Evolutionary conservation across 2,888 invertebrate species (phyloP), one percentile per base, ranked within the genome.

Genomic region (Xylota sylvarum): DNA sequence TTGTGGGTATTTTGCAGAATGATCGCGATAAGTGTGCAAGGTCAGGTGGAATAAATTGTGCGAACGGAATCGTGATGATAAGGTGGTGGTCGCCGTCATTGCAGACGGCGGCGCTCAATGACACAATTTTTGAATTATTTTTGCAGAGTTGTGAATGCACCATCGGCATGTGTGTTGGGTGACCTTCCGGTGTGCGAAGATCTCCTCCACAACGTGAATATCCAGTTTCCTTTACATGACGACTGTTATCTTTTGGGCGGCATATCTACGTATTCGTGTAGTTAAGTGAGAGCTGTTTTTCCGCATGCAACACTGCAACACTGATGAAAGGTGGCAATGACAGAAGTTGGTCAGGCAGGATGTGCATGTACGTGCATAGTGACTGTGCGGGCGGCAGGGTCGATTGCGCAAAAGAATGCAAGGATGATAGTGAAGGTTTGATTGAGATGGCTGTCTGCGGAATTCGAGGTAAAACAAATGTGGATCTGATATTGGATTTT

Each of bases 261-360:
- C n/a, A 12, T 64, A n/a, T n/a, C n/a, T n/a, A 35, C n/a, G 17
- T 14, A 56, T 30, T 37, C 48, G 27, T 52, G 40, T 17, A 43
- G 5, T 48, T 62, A 14, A 19, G 78, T 78, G 83, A 83, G 65
- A 83, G 83, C 60, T 67, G 72, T 83, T 78, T 82, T 70, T 58
- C 55, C 46, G 32, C 64, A 69, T 46, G 19, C 56, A 55, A 56
- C n/a, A 14, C 43, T 64, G 62, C 70, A 70, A 12, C 48, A 35
- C 52, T 32, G 50, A 58, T 32, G 14, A 17, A 48, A 40, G 23
- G 32, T 43, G 58, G 12, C 55, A 30, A 52, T 55, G 43, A 55
- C 56, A 70, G 62, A 64, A 70, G 43, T 56, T 58, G 30, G 14
- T 37, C 30, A 7, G 19, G 6, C 32, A 60, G 55, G 55, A 62